Evolutionary conservation across 2,113 vertebrate genomes (phyloP), one percentile per base, ranked within the genome.

Genomic region (Capricornis sumatraensis): DNA sequence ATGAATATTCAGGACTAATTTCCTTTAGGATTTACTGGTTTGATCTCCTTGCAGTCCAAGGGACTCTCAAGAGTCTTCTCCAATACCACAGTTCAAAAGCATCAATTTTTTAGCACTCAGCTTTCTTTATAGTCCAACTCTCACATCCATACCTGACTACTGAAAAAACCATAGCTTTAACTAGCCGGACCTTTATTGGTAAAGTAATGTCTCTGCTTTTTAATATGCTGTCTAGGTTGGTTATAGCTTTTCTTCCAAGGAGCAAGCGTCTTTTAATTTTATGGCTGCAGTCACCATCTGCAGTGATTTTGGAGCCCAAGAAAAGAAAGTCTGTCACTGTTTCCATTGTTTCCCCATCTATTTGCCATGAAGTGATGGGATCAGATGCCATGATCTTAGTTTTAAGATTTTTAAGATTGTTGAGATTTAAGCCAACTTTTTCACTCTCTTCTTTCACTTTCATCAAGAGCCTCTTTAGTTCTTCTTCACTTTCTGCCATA

Each of bases 141-240:
- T 40, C n/a, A 71, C n/a, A 71, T 71, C 67, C 67, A 71, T 40
- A 71, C n/a, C 5, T 40, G 19, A 71, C 67, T 40, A 40, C n/a
- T 40, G 67, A 6, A 71, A 40, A 71, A 71, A 40, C n/a, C n/a
- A 71, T 40, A 71, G 67, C 10, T 71, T 40, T 71, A n/a, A 40
- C 19, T 40, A 71, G 67, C 2, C 1, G 0, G n/a, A 71, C 19
- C n/a, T 40, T 12, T 71, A 19, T 2, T 40, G 19, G 9, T 19
- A 71, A 71, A 40, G n/a, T 23, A 40, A 71, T 40, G 2, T 71
- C n/a, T 71, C n/a, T 71, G 19, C 67, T 40, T 40, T 71, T 71
- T 71, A 71, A 71, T 71, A 40, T 71, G 67, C 67, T 71, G n/a
- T 71, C n/a, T 71, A 36, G n/a, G 9, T 36, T 36, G n/a, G n/a